Evolutionary conservation across 2,888 invertebrate genomes (phyloP).

Genomic region (Parnassius glacialis): DNA sequence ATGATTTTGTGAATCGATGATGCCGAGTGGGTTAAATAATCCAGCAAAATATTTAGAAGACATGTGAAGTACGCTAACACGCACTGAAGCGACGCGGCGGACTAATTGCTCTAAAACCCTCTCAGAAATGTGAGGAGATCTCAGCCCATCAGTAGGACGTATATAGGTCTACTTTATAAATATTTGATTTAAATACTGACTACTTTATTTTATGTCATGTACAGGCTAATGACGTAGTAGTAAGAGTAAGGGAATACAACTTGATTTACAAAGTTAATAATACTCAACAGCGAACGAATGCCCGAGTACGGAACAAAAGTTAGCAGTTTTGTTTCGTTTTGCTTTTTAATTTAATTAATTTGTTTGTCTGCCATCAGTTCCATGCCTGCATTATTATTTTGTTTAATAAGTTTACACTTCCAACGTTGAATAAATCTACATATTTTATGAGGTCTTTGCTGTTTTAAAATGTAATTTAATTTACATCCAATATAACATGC

Average conservation of each 20-base stretch:
- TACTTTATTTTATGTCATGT: too few relatives aligned
- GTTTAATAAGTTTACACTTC: constrained; percentile 48
- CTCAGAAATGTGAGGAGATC: too few relatives aligned
- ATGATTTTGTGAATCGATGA: too few relatives aligned
- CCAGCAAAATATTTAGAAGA: too few relatives aligned
- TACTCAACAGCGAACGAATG: not conserved
- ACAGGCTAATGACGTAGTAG: too few relatives aligned
- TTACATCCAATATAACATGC: constrained; percentile 10
- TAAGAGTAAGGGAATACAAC: not conserved
- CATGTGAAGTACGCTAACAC: too few relatives aligned
- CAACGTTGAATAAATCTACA: constrained; percentile 18
- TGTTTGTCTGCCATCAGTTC: constrained; percentile 43
- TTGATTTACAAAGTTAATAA: not conserved
- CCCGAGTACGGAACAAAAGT: constrained; percentile 40
- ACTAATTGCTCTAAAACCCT: too few relatives aligned
- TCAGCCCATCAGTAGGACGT: too few relatives aligned
- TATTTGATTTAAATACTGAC: too few relatives aligned
- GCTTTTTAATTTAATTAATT: constrained; percentile 59
- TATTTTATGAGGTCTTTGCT: constrained; percentile 14
- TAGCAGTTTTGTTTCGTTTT: constrained; percentile 46
- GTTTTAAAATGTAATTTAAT: constrained; percentile 19
- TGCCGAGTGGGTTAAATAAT: too few relatives aligned
- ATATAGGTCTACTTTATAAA: too few relatives aligned
- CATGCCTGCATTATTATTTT: constrained; percentile 44
- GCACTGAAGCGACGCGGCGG: too few relatives aligned